Conservation (phyloP, 2,888 invertebrate species). For the Megaustenia siamemsis region DNA sequence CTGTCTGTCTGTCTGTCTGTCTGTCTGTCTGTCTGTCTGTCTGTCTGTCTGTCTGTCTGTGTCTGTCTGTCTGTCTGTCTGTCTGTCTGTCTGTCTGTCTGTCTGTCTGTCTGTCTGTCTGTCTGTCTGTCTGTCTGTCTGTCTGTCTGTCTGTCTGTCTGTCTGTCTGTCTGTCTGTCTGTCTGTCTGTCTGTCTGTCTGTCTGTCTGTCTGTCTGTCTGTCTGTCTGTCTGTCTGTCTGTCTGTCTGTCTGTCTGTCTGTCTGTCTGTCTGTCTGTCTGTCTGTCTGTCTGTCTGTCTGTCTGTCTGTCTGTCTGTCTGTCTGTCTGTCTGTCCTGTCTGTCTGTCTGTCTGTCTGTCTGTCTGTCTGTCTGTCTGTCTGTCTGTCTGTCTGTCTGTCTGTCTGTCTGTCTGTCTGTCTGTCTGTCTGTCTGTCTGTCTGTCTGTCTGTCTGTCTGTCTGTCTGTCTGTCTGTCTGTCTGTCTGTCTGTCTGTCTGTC, state of each 20-base stretch:
- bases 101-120: neutral
- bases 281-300: constrained; percentile 27
- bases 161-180: constrained; percentile 12
- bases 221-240: constrained; percentile 27
- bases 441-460: neutral
- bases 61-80: neutral
- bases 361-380: neutral
- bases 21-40: constrained; percentile 27
- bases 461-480: neutral
- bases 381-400: neutral
- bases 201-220: neutral
- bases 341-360: neutral
- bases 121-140: neutral
- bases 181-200: neutral
- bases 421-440: neutral
- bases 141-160: constrained; percentile 24
- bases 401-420: neutral
- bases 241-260: constrained; percentile 26
- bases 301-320: constrained; percentile 27
- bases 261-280: constrained; percentile 27
- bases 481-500: too few species aligned
- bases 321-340: too few species aligned
- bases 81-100: constrained; percentile 16
- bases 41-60: neutral
- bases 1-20: constrained; percentile 27